A percentile compares a stretch with the other conserved stretches of the same genome.
Conservation (phyloP, 2,113 vertebrate species). For the Oryzias celebensis region DNA sequence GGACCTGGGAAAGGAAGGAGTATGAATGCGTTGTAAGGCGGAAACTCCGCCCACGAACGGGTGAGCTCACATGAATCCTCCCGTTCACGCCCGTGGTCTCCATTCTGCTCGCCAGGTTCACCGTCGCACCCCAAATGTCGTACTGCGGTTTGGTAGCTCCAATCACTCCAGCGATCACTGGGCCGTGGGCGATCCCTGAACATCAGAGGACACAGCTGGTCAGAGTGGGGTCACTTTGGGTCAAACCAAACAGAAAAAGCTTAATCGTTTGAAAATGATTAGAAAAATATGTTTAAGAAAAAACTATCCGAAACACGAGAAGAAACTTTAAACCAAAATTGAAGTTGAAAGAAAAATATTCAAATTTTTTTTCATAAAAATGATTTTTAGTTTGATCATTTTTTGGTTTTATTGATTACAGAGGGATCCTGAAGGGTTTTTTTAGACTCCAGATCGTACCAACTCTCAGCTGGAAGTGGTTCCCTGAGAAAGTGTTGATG, state of each 20-base stretch:
- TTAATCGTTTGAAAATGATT: too few species aligned
- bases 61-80: slow-evolving; percentile 78
- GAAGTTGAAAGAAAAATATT: too few species aligned
- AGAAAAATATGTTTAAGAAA: background rate
- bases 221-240: too few species aligned
- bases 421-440: too few species aligned
- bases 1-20: slow-evolving; percentile 66
- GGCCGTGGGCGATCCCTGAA: slow-evolving; percentile 88
- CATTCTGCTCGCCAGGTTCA: slow-evolving; percentile 90
- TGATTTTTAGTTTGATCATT: too few species aligned
- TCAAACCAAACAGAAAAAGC: background rate
- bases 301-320: too few species aligned
- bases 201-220: background rate
- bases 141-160: slow-evolving; percentile 89
- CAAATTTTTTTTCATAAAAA: too few species aligned
- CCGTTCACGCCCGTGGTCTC: slow-evolving; percentile 88
- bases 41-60: background rate
- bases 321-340: too few species aligned
- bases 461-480: slow-evolving; percentile 88
- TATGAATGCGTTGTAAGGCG: rapidly evolving
- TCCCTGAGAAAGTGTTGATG: slow-evolving; percentile 87
- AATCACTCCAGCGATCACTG: slow-evolving; percentile 88
- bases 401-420: background rate
- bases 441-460: slow-evolving; percentile 70
- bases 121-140: slow-evolving; percentile 90